phyloP scores from a whole-genome alignment of 2,113 vertebrate genomes.

The Gasterosteus nipponicus region DNA sequence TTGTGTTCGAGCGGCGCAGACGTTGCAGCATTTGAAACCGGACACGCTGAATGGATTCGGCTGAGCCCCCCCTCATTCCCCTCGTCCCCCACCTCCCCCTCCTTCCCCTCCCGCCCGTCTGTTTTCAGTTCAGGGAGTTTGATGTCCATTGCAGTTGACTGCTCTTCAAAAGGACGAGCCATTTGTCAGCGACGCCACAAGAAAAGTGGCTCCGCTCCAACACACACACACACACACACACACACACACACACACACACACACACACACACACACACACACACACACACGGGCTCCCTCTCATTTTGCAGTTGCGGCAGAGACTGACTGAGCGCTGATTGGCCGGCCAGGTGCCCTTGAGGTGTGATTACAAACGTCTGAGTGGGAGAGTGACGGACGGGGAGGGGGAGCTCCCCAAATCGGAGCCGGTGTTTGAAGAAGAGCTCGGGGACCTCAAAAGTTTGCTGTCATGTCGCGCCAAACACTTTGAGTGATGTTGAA shows the following conservation, averaged over 20 bases:
- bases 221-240: slow-evolving; percentile 25
- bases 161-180: slow-evolving; percentile 80
- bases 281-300: slow-evolving; percentile 36
- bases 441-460: slow-evolving; percentile 7
- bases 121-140: slow-evolving; percentile 73
- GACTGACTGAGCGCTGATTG: slow-evolving; percentile 48
- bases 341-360: slow-evolving; percentile 32
- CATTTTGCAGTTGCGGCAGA: slow-evolving; percentile 66
- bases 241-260: slow-evolving; percentile 17
- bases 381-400: slow-evolving; percentile 34
- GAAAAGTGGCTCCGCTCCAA: slow-evolving; percentile 62
- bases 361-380: slow-evolving; percentile 39
- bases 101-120: slow-evolving; percentile 49
- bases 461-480: slow-evolving; percentile 31
- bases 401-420: slow-evolving; percentile 18
- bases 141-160: slow-evolving; percentile 78
- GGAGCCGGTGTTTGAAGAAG: slow-evolving; percentile 33
- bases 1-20: slow-evolving; percentile 44
- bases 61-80: no score
- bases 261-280: slow-evolving; percentile 13
- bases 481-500: slow-evolving; percentile 30
- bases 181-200: slow-evolving; percentile 74
- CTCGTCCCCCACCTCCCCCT: no score
- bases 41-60: slow-evolving; percentile 53
- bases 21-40: slow-evolving; percentile 36